phyloP scores from a whole-genome alignment of 2,113 vertebrate genomes.

The Menidia beryllina region DNA sequence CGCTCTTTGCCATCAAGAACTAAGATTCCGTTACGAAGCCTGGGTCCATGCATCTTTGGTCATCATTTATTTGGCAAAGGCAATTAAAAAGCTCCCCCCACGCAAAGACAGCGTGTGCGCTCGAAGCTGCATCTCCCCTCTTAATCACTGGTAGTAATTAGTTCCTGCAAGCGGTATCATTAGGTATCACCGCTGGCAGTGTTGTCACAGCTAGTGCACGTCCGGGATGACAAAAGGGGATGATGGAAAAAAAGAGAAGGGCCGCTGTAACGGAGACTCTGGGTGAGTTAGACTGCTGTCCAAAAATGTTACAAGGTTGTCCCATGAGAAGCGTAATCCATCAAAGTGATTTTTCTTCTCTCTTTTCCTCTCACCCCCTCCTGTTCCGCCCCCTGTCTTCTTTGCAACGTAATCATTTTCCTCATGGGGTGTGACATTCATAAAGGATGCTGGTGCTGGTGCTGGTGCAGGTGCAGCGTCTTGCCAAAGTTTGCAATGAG shows the following conservation, averaged over 20 bases:
- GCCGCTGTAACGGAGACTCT: conserved; percentile 60
- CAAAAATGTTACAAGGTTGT: conserved; percentile 86
- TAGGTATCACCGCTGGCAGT: conserved; percentile 59
- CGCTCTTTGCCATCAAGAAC: conserved; percentile 60
- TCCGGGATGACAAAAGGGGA: conserved; percentile 68
- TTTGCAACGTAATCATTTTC: conserved; percentile 87
- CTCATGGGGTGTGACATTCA: conserved; percentile 84
- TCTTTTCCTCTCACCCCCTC: conserved; percentile 50
- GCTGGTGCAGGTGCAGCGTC: conserved; percentile 64
- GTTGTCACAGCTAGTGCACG: conserved; percentile 61
- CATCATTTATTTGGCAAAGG: conserved; percentile 76
- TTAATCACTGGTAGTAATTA: conserved; percentile 75
- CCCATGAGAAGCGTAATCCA: conserved; percentile 82
- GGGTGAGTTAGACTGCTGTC: conserved; percentile 74
- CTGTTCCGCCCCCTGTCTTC: conserved; percentile 71
- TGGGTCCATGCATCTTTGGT: conserved; percentile 69
- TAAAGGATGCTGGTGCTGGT: conserved; percentile 77
- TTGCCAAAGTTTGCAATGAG: conserved; percentile 76
- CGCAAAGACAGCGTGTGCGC: conserved; percentile 68
- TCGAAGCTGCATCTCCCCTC: conserved; percentile 58
- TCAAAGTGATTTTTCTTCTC: conserved; percentile 82
- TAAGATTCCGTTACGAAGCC: conserved; percentile 66
- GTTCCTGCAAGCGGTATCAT: conserved; percentile 70
- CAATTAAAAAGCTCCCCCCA: conserved; percentile 72
- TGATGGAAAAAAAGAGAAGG: conserved; percentile 46